These are phyloP conservation scores for Phaedon cochleariae DNA, from an alignment of 2,888 invertebrate species.

Conservation along the genomic window DNA sequence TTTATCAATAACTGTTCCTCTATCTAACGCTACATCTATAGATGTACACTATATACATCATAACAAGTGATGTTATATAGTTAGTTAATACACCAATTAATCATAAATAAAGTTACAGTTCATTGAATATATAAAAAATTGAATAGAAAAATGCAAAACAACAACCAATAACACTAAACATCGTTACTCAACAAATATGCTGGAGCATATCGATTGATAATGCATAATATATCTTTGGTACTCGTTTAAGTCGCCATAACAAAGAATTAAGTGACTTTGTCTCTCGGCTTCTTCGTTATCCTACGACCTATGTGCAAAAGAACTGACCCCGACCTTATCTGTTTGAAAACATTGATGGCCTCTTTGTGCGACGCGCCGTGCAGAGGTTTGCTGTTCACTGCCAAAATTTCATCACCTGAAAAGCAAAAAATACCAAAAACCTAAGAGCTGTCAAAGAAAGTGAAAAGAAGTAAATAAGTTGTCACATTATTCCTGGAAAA, in stretches of 20 bases:
- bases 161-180: conserved; percentile 29
- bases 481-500: no score
- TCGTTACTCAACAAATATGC: conserved; percentile 30
- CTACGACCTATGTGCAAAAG: conserved; percentile 75
- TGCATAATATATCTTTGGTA: conserved; percentile 39
- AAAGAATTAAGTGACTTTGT: conserved; percentile 50
- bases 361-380: conserved; percentile 82
- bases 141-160: conserved; percentile 28
- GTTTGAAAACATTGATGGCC: conserved; percentile 81
- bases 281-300: conserved; percentile 55
- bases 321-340: conserved; percentile 79
- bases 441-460: neutral
- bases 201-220: conserved; percentile 34
- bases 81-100: conserved; percentile 24
- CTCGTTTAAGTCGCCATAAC: conserved; percentile 27
- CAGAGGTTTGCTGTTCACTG: conserved; percentile 80
- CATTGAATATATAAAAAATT: conserved; percentile 26
- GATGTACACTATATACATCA: conserved; percentile 21
- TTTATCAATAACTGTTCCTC: conserved; percentile 14
- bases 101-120: conserved; percentile 25
- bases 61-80: conserved; percentile 33
- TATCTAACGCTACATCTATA: conserved; percentile 24
- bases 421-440: conserved; percentile 21
- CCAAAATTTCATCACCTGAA: conserved; percentile 82
- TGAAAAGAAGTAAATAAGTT: no score